Evolutionary conservation across 1,140 invertebrate genomes (phyloP).

Genomic region (Goniozus legneri): DNA sequence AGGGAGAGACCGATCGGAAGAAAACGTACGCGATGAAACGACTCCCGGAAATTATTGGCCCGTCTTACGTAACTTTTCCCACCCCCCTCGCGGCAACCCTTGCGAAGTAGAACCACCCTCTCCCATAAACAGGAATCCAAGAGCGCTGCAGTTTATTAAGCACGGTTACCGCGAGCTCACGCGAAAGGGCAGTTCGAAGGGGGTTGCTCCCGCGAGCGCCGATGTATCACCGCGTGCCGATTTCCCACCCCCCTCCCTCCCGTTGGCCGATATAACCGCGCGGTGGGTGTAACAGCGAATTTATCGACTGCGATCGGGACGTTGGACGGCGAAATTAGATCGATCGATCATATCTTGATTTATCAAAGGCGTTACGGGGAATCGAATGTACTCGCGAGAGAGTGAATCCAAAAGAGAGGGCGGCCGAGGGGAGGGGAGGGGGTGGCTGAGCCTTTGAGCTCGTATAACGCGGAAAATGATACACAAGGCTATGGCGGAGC

Average conservation of each 20-base stretch:
- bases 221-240: slow-evolving; percentile 15
- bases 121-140: not conserved
- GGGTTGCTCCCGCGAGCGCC: slow-evolving; percentile 7
- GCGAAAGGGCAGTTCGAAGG: not conserved
- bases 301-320: too few species aligned
- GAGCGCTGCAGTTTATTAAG: slow-evolving; percentile 15
- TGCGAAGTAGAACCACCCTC: too few species aligned
- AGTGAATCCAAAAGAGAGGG: not conserved
- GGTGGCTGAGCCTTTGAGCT: too few species aligned
- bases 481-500: too few species aligned
- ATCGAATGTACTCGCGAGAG: slow-evolving; percentile 1
- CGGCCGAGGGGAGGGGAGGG: too few species aligned
- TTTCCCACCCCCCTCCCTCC: not conserved
- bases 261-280: slow-evolving; percentile 11
- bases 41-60: slow-evolving; percentile 5
- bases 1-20: not conserved
- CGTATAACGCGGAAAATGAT: too few species aligned
- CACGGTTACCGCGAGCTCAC: slow-evolving; percentile 1
- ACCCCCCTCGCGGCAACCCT: not conserved
- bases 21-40: slow-evolving; percentile 4
- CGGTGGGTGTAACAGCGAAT: too few species aligned
- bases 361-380: not conserved
- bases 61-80: not conserved
- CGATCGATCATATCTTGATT: not conserved
- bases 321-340: not conserved